Conservation (phyloP, 2,888 invertebrate genomes). For the Thereva unica region DNA sequence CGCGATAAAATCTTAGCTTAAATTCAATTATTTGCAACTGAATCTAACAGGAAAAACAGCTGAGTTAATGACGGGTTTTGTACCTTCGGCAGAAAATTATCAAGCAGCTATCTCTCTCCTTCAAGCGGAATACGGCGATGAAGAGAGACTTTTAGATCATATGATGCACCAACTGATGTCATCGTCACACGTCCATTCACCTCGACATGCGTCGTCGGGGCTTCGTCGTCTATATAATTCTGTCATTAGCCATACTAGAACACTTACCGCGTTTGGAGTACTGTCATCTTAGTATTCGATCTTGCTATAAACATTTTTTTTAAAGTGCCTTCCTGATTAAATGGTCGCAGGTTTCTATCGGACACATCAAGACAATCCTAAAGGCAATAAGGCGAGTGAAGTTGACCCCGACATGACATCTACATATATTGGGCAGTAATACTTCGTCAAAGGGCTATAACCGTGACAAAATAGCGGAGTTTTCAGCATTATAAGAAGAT, state of each 20-base stretch:
- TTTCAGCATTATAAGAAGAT: too few species aligned
- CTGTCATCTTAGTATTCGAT: neutral
- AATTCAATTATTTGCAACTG: too few species aligned
- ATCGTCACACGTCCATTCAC: too few species aligned
- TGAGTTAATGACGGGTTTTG: constrained; percentile 29
- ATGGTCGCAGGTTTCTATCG: neutral
- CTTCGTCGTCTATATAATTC: constrained; percentile 1
- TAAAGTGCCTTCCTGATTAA: neutral
- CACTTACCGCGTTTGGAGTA: neutral
- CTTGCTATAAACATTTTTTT: neutral
- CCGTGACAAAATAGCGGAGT: too few species aligned
- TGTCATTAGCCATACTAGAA: neutral
- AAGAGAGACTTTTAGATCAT: constrained; percentile 16
- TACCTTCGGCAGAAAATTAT: constrained; percentile 26
- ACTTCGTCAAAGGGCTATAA: too few species aligned
- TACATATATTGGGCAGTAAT: too few species aligned
- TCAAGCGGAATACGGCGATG: constrained; percentile 32
- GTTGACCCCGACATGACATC: too few species aligned
- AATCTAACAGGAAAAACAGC: too few species aligned
- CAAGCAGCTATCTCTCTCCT: constrained; percentile 22
- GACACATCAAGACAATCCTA: neutral
- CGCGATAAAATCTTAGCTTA: too few species aligned
- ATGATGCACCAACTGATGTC: constrained; percentile 17
- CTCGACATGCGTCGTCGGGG: neutral
- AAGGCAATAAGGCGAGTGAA: too few species aligned